Evolutionary conservation across 2,888 invertebrate species (phyloP), one percentile per base, ranked within the genome.

Genomic region (Pardosa pseudoannulata): DNA sequence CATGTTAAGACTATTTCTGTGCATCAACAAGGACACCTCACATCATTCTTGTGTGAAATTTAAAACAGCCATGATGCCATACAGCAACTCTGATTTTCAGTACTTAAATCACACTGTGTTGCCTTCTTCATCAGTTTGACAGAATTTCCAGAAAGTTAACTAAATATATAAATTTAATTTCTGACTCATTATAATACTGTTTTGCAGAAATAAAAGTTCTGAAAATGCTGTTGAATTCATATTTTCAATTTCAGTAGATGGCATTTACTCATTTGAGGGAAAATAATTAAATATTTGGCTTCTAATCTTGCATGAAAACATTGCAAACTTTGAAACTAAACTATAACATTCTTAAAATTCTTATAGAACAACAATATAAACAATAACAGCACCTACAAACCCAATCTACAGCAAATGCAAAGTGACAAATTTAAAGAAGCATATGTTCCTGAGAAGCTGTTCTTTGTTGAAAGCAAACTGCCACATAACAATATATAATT

Each of bases 51-150:
- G n/a, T n/a, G n/a, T n/a, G n/a, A n/a, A n/a, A n/a, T n/a, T n/a
- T n/a, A n/a, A n/a, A n/a, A n/a, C 73, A 74, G 68, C 62, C 11
- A 23, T 68, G 81, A 75, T 81, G 81, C 68, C 56, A 41, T 70
- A 68, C 81, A 81, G 9, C 39, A 73, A 74, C 73, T 46, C 56
- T 32, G 39, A 70, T 74, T 23, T 67, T 50, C 79, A 65, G 46
- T 11, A 29, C 68, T 64, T 79, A 36, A 64, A 72, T 29, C 29
- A 13, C 39, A 41, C 64, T 32, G 31, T 41, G 28, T 32, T 46
- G 65, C 67, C 28, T 79, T 72, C 64, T 39, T 41, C 32, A 65
- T 41, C 32, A 65, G 39, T 46, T 32, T 71, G 9, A 23, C 41
- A 32, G 64, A 79, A 79, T 62, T 36, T 27, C 41, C n/a, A 71